Percentiles rank a stretch among this genome's conserved stretches.
These are phyloP conservation scores for Myrmecobius fasciatus DNA, from an alignment of 2,113 vertebrate species.

Conservation along the genomic window DNA sequence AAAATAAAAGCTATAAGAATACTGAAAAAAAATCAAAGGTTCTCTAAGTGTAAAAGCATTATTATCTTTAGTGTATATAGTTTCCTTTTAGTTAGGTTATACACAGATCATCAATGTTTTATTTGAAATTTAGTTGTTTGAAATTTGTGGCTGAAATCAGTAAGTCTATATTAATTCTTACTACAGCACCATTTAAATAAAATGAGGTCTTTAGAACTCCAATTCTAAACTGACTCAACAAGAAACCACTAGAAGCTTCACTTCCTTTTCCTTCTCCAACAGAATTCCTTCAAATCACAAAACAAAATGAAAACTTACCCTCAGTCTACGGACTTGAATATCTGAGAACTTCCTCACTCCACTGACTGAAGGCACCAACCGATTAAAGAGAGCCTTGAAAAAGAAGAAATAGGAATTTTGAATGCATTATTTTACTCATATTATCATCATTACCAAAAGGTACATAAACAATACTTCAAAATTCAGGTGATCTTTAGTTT, in stretches of 20 bases:
- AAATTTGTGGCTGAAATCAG: slow-evolving; percentile 11
- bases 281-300: slow-evolving; percentile 23
- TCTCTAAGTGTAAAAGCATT: background rate
- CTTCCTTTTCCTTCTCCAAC: background rate
- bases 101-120: background rate
- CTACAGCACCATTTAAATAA: background rate
- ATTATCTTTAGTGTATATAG: background rate
- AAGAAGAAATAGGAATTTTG: slow-evolving; percentile 37
- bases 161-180: background rate
- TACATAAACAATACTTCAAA: background rate
- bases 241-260: background rate
- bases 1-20: background rate
- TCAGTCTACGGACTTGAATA: slow-evolving; percentile 93
- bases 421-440: background rate
- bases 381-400: slow-evolving; percentile 92
- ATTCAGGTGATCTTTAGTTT: background rate
- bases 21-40: background rate
- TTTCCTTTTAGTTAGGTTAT: background rate
- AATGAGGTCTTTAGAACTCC: background rate
- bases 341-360: slow-evolving; percentile 92
- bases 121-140: background rate
- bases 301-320: slow-evolving; percentile 80
- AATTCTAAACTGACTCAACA: background rate
- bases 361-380: slow-evolving; percentile 90
- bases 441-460: background rate